Conservation (phyloP, 2,113 vertebrate genomes). For the Varanus salvator region DNA sequence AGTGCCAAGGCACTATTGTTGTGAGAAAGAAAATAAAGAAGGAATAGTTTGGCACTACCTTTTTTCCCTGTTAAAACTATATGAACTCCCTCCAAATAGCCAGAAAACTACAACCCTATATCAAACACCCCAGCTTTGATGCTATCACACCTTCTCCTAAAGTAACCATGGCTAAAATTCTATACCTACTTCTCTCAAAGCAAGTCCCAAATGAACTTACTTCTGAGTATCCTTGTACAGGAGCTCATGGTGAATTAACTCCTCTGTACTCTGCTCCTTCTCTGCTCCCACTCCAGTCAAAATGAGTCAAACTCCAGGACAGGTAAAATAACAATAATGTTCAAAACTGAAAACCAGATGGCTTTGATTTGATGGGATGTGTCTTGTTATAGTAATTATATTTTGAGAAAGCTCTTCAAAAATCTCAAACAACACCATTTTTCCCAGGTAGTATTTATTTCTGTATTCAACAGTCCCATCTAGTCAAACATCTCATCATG, state of each 20-base stretch:
- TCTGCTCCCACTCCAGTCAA: neutral
- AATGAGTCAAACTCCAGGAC: constrained; percentile 5
- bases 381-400: neutral
- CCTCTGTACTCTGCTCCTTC: neutral
- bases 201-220: too few species aligned
- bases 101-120: constrained; percentile 20
- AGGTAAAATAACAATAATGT: constrained; percentile 12
- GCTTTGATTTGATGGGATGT: neutral
- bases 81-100: neutral
- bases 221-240: too few species aligned
- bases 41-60: neutral
- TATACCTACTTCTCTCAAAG: too few species aligned
- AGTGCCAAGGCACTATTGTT: neutral
- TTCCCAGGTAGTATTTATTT: neutral
- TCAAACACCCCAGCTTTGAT: neutral
- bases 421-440: neutral
- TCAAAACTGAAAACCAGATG: neutral
- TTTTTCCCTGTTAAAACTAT: neutral
- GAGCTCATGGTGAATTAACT: neutral
- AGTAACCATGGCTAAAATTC: neutral
- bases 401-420: neutral
- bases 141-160: neutral
- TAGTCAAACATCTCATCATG: neutral
- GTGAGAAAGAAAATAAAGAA: neutral
- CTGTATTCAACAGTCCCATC: neutral